phyloP scores from a whole-genome alignment of 2,797 vertebrate genomes.

The Siniperca obscura region DNA sequence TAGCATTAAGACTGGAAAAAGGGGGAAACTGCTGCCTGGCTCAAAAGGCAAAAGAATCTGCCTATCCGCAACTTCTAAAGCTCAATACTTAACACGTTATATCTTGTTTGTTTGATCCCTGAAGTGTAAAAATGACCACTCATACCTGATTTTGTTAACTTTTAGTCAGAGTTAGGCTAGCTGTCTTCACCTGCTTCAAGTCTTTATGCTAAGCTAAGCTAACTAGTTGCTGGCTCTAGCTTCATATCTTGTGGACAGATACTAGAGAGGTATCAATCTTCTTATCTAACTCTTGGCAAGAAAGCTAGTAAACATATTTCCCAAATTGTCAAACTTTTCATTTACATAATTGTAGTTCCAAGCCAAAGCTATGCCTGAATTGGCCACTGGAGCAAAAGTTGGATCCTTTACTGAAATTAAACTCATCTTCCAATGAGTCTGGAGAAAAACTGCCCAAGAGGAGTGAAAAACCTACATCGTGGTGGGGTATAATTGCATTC shows the following conservation, averaged over 20 bases:
- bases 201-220: slow-evolving; percentile 7
- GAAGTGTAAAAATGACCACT: neutral
- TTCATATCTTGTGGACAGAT: neutral
- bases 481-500: neutral
- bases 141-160: neutral
- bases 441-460: neutral
- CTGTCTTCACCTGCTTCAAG: neutral
- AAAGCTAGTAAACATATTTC: neutral
- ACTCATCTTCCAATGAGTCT: neutral
- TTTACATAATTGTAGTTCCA: neutral
- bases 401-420: neutral
- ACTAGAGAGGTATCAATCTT: neutral
- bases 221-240: neutral
- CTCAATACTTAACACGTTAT: no score
- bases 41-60: neutral
- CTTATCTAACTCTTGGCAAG: neutral
- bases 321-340: neutral
- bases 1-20: neutral
- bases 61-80: no score
- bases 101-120: no score
- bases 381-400: neutral
- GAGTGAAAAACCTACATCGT: neutral
- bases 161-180: neutral
- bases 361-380: neutral
- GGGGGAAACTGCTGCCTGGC: neutral